Evolutionary conservation across 2,888 invertebrate genomes (phyloP).

Genomic region (Aspidapion aeneum): DNA sequence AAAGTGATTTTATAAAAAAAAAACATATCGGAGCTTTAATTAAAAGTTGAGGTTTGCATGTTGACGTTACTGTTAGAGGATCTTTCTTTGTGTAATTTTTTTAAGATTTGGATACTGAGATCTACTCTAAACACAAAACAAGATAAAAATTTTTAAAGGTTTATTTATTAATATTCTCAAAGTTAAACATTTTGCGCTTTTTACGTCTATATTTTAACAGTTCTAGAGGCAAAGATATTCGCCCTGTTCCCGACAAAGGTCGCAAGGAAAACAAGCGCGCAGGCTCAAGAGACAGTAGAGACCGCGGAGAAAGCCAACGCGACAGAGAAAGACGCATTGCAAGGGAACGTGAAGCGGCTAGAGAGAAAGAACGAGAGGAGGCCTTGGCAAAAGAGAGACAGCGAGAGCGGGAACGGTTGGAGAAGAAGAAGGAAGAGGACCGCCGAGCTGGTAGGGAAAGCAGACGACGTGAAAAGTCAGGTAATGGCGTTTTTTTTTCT

Average conservation of each 20-base stretch:
- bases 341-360: constrained; percentile 54
- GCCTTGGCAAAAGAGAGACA: constrained; percentile 57
- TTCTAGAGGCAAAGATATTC: constrained; percentile 42
- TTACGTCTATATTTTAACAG: no score
- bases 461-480: constrained; percentile 37
- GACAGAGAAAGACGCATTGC: constrained; percentile 50
- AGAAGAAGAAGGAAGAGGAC: constrained; percentile 53
- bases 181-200: no score
- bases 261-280: constrained; percentile 40
- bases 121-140: no score
- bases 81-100: no score
- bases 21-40: no score
- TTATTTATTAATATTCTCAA: no score
- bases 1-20: no score
- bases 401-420: constrained; percentile 53
- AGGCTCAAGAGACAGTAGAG: constrained; percentile 58
- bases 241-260: constrained; percentile 17
- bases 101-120: no score
- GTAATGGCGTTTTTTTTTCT: no score
- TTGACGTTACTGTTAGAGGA: no score
- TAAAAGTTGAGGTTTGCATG: no score
- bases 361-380: constrained; percentile 63
- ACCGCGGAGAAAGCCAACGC: constrained; percentile 55
- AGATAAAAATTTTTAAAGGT: no score
- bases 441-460: constrained; percentile 53